Percentiles rank a stretch among this genome's conserved stretches.
Evolutionary conservation across 1,140 invertebrate genomes (phyloP).

Genomic region (Manduca sexta): DNA sequence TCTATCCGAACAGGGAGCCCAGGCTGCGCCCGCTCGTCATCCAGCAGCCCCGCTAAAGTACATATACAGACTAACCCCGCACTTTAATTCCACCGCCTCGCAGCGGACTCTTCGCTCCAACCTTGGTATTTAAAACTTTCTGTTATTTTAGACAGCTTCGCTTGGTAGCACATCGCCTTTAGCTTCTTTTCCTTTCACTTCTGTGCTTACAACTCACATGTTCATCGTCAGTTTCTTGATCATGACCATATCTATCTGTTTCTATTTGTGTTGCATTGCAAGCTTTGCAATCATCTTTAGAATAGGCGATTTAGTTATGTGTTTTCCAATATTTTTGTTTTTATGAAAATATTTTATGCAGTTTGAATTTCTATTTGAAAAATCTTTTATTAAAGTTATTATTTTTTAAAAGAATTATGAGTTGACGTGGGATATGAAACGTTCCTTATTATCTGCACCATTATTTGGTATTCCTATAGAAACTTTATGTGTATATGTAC

Average conservation of each 20-base stretch:
- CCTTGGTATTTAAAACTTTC: slow-evolving; percentile 61
- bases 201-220: slow-evolving; percentile 17
- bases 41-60: slow-evolving; percentile 66
- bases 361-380: too few relatives aligned
- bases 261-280: slow-evolving; percentile 24
- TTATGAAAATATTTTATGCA: too few relatives aligned
- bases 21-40: slow-evolving; percentile 58
- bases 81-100: slow-evolving; percentile 46
- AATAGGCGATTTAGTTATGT: too few relatives aligned
- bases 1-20: slow-evolving; percentile 66
- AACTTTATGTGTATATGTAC: too few relatives aligned
- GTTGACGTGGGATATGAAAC: too few relatives aligned
- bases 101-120: slow-evolving; percentile 57
- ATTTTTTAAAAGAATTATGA: too few relatives aligned
- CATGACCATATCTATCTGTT: background rate
- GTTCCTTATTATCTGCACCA: too few relatives aligned
- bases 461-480: too few relatives aligned
- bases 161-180: slow-evolving; percentile 57
- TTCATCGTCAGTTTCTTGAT: slow-evolving; percentile 6
- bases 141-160: slow-evolving; percentile 51
- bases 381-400: too few relatives aligned
- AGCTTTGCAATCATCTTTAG: slow-evolving; percentile 38
- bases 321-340: too few relatives aligned
- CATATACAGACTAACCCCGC: slow-evolving; percentile 54
- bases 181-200: slow-evolving; percentile 22